phyloP scores from a whole-genome alignment of 2,797 vertebrate genomes.

The Meda fulgida region DNA sequence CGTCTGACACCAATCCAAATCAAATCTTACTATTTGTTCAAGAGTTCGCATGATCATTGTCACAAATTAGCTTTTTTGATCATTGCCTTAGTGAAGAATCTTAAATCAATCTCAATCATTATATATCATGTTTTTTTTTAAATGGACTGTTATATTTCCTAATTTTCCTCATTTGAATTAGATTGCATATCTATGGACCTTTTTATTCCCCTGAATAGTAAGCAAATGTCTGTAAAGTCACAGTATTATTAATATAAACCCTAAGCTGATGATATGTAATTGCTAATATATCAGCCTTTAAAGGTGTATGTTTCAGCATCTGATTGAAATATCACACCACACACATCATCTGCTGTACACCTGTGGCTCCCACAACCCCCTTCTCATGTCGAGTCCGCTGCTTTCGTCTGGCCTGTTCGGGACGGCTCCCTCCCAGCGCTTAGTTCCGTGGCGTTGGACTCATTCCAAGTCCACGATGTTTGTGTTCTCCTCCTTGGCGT shows the following conservation, averaged over 20 bases:
- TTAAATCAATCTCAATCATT: neutral
- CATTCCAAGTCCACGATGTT: conserved; percentile 72
- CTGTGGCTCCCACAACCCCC: conserved; percentile 35
- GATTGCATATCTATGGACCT: neutral
- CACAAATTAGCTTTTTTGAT: neutral
- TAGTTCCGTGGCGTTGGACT: conserved; percentile 66
- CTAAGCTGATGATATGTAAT: neutral
- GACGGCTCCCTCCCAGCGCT: conserved; percentile 67
- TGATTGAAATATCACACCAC: neutral
- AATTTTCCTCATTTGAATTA: too few species aligned
- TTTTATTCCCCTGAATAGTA: neutral
- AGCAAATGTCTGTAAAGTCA: neutral
- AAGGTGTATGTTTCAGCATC: neutral
- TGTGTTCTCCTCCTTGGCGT: conserved; percentile 69
- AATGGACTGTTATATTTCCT: neutral
- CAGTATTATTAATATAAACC: neutral
- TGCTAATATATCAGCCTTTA: neutral
- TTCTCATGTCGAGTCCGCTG: conserved; percentile 19
- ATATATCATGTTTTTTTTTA: neutral
- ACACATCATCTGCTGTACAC: conserved; percentile 16
- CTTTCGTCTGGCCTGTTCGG: conserved; percentile 23
- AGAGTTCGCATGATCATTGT: neutral
- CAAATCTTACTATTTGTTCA: neutral
- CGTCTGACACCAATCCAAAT: neutral
- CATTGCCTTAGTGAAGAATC: neutral